phyloP scores from a whole-genome alignment of 2,797 vertebrate species.

The Taeniopygia guttata region DNA sequence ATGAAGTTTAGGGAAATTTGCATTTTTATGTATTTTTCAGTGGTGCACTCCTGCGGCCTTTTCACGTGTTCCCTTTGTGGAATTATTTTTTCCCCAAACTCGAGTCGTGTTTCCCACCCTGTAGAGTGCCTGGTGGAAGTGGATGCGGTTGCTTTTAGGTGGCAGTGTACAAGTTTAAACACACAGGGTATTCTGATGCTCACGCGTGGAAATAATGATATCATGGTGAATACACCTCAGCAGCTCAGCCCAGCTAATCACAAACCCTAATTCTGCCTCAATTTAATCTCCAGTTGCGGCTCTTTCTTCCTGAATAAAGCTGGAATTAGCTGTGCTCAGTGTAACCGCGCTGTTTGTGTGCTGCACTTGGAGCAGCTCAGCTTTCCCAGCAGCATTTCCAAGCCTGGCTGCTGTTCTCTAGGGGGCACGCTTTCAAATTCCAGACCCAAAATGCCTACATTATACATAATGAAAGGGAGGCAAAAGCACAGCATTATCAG shows the following conservation, averaged over 20 bases:
- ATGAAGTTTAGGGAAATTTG: conserved; percentile 78
- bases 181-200: background rate
- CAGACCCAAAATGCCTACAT: background rate
- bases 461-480: conserved; percentile 28
- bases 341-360: conserved; percentile 13
- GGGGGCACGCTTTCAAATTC: conserved; percentile 18
- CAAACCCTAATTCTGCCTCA: conserved; percentile 69
- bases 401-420: conserved; percentile 48
- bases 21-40: conserved; percentile 77
- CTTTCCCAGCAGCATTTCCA: conserved; percentile 10
- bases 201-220: conserved; percentile 58
- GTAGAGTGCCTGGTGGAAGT: conserved; percentile 44
- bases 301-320: conserved; percentile 65
- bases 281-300: conserved; percentile 55
- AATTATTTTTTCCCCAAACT: background rate
- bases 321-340: conserved; percentile 62
- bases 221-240: conserved; percentile 64
- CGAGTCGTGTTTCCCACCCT: conserved; percentile 43
- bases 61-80: conserved; percentile 67
- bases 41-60: conserved; percentile 68
- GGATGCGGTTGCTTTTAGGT: conserved; percentile 6
- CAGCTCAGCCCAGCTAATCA: conserved; percentile 72
- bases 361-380: conserved; percentile 42
- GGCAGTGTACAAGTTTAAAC: background rate
- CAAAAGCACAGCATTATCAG: conserved; percentile 36